Percentiles rank a stretch among this genome's conserved stretches.
Conservation (phyloP, 2,113 vertebrate genomes). For the Albula glossodonta region DNA sequence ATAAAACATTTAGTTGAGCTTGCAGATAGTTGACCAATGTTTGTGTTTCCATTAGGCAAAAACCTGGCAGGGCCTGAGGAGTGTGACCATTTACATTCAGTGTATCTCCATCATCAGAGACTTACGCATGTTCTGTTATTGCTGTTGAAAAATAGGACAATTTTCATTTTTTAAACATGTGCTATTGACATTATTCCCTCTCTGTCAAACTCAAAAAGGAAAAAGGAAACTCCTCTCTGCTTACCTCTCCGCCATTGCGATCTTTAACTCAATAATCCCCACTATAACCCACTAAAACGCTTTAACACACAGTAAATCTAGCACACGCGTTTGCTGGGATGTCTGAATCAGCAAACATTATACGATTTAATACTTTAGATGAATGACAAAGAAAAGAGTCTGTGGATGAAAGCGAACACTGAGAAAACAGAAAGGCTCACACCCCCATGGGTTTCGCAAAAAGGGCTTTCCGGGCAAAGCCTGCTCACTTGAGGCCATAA, state of each 20-base stretch:
- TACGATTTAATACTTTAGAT: not conserved
- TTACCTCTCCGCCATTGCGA: not conserved
- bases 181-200: not conserved
- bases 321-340: not conserved
- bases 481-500: conserved; percentile 11
- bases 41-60: conserved; percentile 45
- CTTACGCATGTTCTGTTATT: conserved; percentile 34
- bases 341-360: not conserved
- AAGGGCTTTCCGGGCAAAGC: not conserved
- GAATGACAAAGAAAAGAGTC: not conserved
- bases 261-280: not conserved
- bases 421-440: not conserved
- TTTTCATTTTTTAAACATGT: not conserved
- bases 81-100: conserved; percentile 15
- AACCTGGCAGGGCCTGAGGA: conserved; percentile 35
- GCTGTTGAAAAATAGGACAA: conserved; percentile 6
- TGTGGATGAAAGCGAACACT: not conserved
- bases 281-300: not conserved
- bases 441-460: not conserved
- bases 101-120: conserved; percentile 8
- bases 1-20: conserved; percentile 43
- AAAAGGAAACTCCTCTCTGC: not conserved
- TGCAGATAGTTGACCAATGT: conserved; percentile 30
- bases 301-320: not conserved
- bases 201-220: not conserved